Base-by-base conservation (phyloP, 92 coral and sea anemone species). In the Siderastrea siderea region DNA sequence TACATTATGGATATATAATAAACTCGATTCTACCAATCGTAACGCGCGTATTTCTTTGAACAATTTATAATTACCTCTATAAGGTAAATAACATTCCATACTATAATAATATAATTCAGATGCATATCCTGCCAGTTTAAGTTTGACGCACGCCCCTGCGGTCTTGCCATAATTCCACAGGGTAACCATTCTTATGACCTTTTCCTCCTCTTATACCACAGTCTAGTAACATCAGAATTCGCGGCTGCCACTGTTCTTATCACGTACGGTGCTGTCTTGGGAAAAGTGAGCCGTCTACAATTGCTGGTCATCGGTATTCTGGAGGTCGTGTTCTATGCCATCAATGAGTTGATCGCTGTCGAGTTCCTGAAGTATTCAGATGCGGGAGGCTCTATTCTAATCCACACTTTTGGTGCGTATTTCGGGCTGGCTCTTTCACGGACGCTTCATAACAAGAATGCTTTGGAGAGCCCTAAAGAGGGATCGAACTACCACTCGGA, bases 261-360 rank as follows among this genome's bases (percentile, higher is more conserved):
- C 83, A 93, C 95, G 8, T 93, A 80, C 63, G 95, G 95, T 69
- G 95, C 87, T 46, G 93, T 93, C 59, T 89, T 93, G 60, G 96
- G 96, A 16, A 93, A 91, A 81, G 94, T 93, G 68, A 93, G 94
- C 76, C 96, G 94, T 9, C 79, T 93, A 50, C 96, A 93, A 76
- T 74, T 93, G 59, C 74, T 93, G 59, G 81, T 93, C 83, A 87
- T 93, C 81, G 92, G 95, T 44, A 71, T 86, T 58, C 81, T 93
- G 3, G 95, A 93, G 63, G 68, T 93, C 9, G 58, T 93, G 16
- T 85, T 93, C 77, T 93, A 84, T 47, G 80, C 91, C 58, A 85
- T 93, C 60, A 93, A 93, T 83, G 95, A 90, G 68, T 60, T 90
- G 75, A 74, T 93, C 61, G 91, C 92, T 48, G 51, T 90, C 13